Evolutionary conservation across 2,888 invertebrate species (phyloP).

Genomic region (Alloscopus bannaensis): DNA sequence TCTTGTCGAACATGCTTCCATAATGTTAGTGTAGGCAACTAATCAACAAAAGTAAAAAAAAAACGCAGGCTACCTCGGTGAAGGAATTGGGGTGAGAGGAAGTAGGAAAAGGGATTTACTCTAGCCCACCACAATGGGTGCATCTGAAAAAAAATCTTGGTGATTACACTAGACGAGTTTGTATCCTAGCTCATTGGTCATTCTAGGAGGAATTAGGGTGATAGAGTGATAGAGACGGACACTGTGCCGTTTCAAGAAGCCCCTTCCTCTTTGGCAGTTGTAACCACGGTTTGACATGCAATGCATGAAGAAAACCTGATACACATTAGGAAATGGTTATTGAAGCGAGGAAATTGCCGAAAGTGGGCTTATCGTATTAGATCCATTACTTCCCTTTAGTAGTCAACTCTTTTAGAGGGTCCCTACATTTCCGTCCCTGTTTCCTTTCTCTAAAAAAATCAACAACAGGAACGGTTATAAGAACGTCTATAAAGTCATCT

Average conservation of each 20-base stretch:
- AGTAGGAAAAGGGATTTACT: constrained; percentile 31
- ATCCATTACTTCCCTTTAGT: constrained; percentile 26
- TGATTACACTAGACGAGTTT: constrained; percentile 4
- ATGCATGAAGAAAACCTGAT: too few species aligned
- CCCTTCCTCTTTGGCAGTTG: background rate
- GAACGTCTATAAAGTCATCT: too few species aligned
- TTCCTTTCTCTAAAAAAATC: background rate
- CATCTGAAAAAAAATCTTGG: constrained; percentile 11
- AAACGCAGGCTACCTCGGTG: constrained; percentile 7
- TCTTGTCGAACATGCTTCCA: background rate
- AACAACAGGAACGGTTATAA: background rate
- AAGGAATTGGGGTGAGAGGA: constrained; percentile 53
- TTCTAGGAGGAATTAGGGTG: background rate
- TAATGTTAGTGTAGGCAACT: background rate
- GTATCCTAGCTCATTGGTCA: background rate
- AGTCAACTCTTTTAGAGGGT: background rate
- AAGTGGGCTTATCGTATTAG: constrained; percentile 22
- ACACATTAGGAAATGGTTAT: constrained; percentile 27
- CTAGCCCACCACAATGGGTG: background rate
- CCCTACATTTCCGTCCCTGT: background rate
- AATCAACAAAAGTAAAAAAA: constrained; percentile 24
- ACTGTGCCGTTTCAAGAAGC: constrained; percentile 27
- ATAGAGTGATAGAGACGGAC: background rate
- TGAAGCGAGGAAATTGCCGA: constrained; percentile 33
- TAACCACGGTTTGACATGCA: background rate